A percentile compares a stretch with the other conserved stretches of the same genome.
These are phyloP conservation scores for Automeris io DNA, from an alignment of 2,888 invertebrate species.

Conservation along the genomic window DNA sequence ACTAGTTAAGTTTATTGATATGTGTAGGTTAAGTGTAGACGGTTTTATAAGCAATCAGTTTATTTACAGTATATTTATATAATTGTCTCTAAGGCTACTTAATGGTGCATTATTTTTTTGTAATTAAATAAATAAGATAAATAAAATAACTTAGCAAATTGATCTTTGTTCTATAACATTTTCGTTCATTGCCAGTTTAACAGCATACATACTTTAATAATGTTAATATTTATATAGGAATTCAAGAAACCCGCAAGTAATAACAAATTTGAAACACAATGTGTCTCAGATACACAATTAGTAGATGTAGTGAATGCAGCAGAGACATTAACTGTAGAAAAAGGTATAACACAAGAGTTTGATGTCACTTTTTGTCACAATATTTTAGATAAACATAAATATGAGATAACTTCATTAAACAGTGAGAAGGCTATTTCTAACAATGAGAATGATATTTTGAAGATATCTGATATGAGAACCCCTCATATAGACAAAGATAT, in stretches of 20 bases:
- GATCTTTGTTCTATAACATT: too few relatives aligned
- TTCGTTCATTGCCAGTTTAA: too few relatives aligned
- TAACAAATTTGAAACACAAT: constrained; percentile 54
- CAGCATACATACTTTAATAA: neutral
- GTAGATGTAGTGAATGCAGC: constrained; percentile 48
- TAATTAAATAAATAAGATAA: too few relatives aligned
- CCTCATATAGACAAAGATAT: neutral
- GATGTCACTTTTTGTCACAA: constrained; percentile 27
- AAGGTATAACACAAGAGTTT: constrained; percentile 50
- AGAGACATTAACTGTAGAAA: constrained; percentile 34
- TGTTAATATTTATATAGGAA: neutral
- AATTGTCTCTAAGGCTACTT: too few relatives aligned
- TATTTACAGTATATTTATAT: too few relatives aligned
- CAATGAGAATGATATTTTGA: neutral
- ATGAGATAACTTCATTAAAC: neutral
- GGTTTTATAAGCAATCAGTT: too few relatives aligned
- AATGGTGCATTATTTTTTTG: too few relatives aligned
- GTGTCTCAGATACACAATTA: constrained; percentile 53
- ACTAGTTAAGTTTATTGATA: too few relatives aligned
- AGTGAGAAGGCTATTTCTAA: neutral
- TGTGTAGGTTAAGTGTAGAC: too few relatives aligned
- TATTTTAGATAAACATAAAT: constrained; percentile 9
- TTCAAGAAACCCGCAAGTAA: constrained; percentile 27
- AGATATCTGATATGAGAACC: too few relatives aligned
- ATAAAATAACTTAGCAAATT: too few relatives aligned